A percentile compares a stretch with the other conserved stretches of the same genome.
Evolutionary conservation across 2,888 invertebrate species (phyloP).

Genomic region (Drosophila nr. fundita): DNA sequence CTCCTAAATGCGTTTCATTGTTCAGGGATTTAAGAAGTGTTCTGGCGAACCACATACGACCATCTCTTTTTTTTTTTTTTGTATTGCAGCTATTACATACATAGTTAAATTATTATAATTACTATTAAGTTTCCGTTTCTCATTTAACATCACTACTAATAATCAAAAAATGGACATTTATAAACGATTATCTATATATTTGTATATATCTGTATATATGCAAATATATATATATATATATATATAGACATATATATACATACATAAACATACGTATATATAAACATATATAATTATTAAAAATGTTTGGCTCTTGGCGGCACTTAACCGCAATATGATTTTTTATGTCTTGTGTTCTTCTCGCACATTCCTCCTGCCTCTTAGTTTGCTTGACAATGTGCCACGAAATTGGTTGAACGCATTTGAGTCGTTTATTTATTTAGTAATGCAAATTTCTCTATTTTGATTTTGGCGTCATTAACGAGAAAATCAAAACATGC

Average conservation of each 20-base stretch:
- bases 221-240: conserved; percentile 51
- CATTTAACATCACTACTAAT: conserved; percentile 81
- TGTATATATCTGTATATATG: conserved; percentile 15
- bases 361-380: conserved; percentile 15
- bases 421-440: conserved; percentile 12
- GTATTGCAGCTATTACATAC: conserved; percentile 61
- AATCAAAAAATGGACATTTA: conserved; percentile 84
- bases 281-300: conserved; percentile 66
- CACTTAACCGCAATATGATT: conserved; percentile 36
- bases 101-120: conserved; percentile 67
- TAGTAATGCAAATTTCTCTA: conserved; percentile 1
- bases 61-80: conserved; percentile 20
- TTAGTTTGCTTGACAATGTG: conserved; percentile 49
- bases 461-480: conserved; percentile 12
- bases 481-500: conserved; percentile 24
- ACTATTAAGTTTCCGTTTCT: conserved; percentile 64
- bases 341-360: conserved; percentile 15
- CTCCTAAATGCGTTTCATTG: conserved; percentile 59
- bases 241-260: conserved; percentile 59
- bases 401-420: conserved; percentile 64
- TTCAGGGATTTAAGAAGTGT: conserved; percentile 28
- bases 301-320: conserved; percentile 48
- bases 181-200: conserved; percentile 75
- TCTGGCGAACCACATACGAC: conserved; percentile 37
- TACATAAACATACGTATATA: conserved; percentile 55